Conservation (phyloP, 2,888 invertebrate species). For the Synergus laeviventris region DNA sequence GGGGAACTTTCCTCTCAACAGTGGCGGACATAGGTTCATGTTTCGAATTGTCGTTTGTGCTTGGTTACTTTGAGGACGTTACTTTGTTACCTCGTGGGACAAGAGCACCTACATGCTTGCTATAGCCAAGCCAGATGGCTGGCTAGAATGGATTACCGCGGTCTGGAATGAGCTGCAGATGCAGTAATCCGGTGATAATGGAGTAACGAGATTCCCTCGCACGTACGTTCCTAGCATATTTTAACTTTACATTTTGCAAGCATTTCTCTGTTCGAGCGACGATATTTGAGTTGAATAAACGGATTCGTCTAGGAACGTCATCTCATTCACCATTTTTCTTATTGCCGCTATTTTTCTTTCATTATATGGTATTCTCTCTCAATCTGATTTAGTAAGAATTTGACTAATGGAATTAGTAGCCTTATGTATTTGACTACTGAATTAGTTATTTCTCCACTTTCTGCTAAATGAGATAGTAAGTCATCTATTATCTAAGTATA, state of each 20-base stretch:
- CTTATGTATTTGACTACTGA: no score
- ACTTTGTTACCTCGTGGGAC: constrained; percentile 56
- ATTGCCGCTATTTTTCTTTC: constrained; percentile 6
- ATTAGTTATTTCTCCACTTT: no score
- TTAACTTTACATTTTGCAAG: constrained; percentile 68
- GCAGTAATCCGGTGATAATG: constrained; percentile 73
- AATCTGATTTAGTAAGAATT: no score
- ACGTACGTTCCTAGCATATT: constrained; percentile 73
- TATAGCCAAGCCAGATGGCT: constrained; percentile 39
- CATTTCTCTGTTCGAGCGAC: constrained; percentile 42
- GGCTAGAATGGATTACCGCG: constrained; percentile 60
- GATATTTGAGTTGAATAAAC: constrained; percentile 32
- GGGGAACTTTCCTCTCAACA: background rate
- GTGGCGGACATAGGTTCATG: constrained; percentile 1
- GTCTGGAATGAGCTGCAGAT: constrained; percentile 64
- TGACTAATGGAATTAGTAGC: no score
- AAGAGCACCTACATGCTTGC: constrained; percentile 24
- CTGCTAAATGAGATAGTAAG: no score
- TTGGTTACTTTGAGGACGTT: constrained; percentile 58
- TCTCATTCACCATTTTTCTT: constrained; percentile 27
- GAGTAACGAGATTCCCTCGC: constrained; percentile 72
- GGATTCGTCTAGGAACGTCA: constrained; percentile 30
- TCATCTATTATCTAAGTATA: no score
- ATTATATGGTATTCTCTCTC: background rate
- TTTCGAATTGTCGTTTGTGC: constrained; percentile 39